phyloP scores from a whole-genome alignment of 2,888 invertebrate species.

The Cerceris rybyensis region DNA sequence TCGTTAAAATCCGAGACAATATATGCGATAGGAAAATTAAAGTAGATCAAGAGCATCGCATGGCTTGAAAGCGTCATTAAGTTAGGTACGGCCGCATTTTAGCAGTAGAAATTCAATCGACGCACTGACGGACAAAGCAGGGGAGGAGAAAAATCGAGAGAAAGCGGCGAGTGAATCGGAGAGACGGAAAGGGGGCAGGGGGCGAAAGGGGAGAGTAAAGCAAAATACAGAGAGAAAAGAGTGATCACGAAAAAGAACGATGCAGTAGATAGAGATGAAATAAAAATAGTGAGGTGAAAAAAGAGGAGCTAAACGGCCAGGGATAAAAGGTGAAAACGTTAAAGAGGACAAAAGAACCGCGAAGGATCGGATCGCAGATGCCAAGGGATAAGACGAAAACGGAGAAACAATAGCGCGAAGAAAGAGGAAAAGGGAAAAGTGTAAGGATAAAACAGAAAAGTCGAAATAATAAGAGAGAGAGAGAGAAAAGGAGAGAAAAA shows the following conservation, averaged over 20 bases:
- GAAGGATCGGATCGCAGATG: conserved; percentile 27
- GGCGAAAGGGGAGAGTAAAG: neutral
- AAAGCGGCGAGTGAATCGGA: neutral
- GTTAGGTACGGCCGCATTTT: conserved; percentile 36
- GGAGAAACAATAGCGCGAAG: neutral
- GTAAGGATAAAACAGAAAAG: neutral
- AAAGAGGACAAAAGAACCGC: conserved; percentile 2
- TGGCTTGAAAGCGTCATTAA: conserved; percentile 42
- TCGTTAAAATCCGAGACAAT: conserved; percentile 8
- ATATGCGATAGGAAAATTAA: conserved; percentile 25
- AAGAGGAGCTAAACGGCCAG: neutral
- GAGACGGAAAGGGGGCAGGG: neutral
- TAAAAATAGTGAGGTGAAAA: neutral
- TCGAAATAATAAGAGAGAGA: conserved; percentile 1
- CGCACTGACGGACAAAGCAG: conserved; percentile 9
- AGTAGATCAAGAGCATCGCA: conserved; percentile 43
- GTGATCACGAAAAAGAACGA: neutral
- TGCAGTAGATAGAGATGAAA: neutral
- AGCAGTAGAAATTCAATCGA: conserved; percentile 41
- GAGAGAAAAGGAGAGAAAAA: neutral
- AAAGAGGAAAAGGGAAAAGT: neutral
- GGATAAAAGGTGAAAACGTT: conserved; percentile 3
- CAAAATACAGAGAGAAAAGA: neutral
- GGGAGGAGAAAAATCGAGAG: conserved; percentile 7
- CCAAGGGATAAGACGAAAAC: conserved; percentile 18